phyloP scores from a whole-genome alignment of 2,888 invertebrate genomes.

The Drosophila greeni region DNA sequence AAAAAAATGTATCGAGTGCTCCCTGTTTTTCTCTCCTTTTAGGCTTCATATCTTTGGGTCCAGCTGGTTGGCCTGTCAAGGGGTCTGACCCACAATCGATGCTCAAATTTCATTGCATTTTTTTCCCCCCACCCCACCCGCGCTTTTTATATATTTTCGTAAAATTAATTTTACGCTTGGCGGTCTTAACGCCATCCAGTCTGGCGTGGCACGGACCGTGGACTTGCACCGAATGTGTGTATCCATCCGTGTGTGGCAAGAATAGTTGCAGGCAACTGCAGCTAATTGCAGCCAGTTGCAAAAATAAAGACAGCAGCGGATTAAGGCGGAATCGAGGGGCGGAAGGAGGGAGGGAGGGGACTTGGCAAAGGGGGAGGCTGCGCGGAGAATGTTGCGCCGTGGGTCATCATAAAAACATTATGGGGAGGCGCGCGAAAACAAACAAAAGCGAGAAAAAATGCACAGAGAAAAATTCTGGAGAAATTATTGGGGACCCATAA shows the following conservation, averaged over 20 bases:
- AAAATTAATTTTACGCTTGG: conserved; percentile 65
- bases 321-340: conserved; percentile 10
- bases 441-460: conserved; percentile 48
- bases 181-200: conserved; percentile 57
- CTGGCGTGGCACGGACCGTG: conserved; percentile 43
- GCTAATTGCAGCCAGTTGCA: conserved; percentile 68
- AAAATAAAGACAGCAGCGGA: conserved; percentile 59
- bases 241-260: conserved; percentile 45
- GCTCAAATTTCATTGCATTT: conserved; percentile 70
- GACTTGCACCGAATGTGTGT: conserved; percentile 6
- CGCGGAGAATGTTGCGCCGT: conserved; percentile 44
- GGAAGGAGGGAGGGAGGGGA: not conserved
- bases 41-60: conserved; percentile 28
- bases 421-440: conserved; percentile 57
- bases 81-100: conserved; percentile 70
- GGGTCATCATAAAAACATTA: conserved; percentile 75
- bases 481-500: not conserved
- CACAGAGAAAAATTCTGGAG: conserved; percentile 3
- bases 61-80: conserved; percentile 51
- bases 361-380: conserved; percentile 1
- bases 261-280: conserved; percentile 59
- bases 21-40: conserved; percentile 7
- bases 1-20: not conserved
- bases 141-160: conserved; percentile 39
- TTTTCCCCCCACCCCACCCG: conserved; percentile 22